A percentile compares a stretch with the other conserved stretches of the same genome.
These are phyloP conservation scores for Ectobius pallidus DNA, from an alignment of 2,888 invertebrate genomes.

Conservation along the genomic window DNA sequence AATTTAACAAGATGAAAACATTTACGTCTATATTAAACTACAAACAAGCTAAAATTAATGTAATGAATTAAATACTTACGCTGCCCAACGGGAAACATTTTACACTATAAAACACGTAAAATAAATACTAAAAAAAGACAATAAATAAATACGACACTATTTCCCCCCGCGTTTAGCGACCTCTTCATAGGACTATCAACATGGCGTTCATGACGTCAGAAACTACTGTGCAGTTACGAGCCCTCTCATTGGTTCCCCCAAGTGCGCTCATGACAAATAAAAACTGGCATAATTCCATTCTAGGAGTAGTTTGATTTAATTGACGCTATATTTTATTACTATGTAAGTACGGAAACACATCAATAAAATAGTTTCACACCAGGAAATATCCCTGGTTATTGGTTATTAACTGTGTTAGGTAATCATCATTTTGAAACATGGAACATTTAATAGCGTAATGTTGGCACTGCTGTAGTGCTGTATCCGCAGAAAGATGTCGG, in stretches of 20 bases:
- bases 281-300: too few relatives aligned
- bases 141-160: slow-evolving; percentile 33
- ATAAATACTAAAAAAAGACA: slow-evolving; percentile 38
- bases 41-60: background rate
- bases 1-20: background rate
- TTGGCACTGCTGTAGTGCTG: background rate
- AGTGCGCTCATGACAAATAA: too few relatives aligned
- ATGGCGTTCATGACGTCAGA: slow-evolving; percentile 40
- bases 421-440: too few relatives aligned
- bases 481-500: slow-evolving; percentile 67
- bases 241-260: slow-evolving; percentile 4
- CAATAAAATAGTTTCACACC: too few relatives aligned
- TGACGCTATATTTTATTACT: too few relatives aligned
- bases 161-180: slow-evolving; percentile 36
- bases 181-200: slow-evolving; percentile 33
- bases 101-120: slow-evolving; percentile 43
- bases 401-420: too few relatives aligned
- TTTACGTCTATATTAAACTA: background rate
- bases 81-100: slow-evolving; percentile 72
- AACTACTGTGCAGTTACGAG: slow-evolving; percentile 27
- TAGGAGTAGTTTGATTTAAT: too few relatives aligned
- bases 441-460: too few relatives aligned
- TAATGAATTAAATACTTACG: slow-evolving; percentile 59
- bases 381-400: too few relatives aligned
- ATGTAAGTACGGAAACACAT: too few relatives aligned